Evolutionary conservation across 2,797 vertebrate species (phyloP), one percentile per base, ranked within the genome.

Genomic region (Etheostoma nigrum): DNA sequence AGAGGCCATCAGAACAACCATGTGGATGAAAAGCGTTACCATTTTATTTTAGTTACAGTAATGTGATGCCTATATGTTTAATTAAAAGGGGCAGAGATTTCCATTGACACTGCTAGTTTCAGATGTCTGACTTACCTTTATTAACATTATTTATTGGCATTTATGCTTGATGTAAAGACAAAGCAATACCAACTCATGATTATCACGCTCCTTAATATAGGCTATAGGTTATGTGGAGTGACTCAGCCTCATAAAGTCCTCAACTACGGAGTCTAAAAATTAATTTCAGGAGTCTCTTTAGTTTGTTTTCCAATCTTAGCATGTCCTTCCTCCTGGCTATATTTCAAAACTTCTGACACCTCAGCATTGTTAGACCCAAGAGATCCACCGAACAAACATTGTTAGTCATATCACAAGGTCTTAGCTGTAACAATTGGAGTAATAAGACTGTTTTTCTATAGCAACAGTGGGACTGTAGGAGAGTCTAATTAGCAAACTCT

Each of bases 1-100:
- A 62, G 73, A 81, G 84, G 89, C 81, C 68, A 79, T 40, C 55
- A 86, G 72, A 86, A 83, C 74, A 74, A 65, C 59, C 18, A 48
- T 66, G 19, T 11, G 13, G 45, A 71, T 57, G n/a, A 30, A 74
- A 78, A 65, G 51, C 51, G 47, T 52, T 45, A 30, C 30, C 30
- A 64, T 49, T 49, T 27, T 23, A 47, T 66, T 65, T 53, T 5
- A 57, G 23, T 61, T 27, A 19, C 54, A 58, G 48, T 52, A 53
- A 11, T 69, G 72, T 49, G n/a, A 62, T 4, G 1, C 53, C 5
- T 14, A 4, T 42, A 11, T 25, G 23, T 27, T 66, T 19, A 2
- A 23, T 30, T 27, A 21, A 8, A 55, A 48, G 1, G 1, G 13
- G 4, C 14, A 59, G 15, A 12, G 3, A 45, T 64, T 54, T 68